These are phyloP conservation scores for Ameiurus melas DNA, from an alignment of 2,113 vertebrate genomes.

Conservation along the genomic window DNA sequence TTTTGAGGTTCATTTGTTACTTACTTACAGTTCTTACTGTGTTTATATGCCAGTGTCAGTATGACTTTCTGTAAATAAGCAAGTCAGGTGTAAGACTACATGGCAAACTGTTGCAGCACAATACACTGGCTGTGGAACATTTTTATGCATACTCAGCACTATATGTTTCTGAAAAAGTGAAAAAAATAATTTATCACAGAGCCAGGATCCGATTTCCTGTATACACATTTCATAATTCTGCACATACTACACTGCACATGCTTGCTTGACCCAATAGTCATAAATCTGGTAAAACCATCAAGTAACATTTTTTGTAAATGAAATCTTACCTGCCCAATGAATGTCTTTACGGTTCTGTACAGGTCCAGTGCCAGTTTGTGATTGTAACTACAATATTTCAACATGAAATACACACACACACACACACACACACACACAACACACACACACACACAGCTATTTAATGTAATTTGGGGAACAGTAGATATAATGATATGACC, in stretches of 20 bases:
- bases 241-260: neutral
- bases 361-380: neutral
- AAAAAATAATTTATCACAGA: slow-evolving; percentile 1
- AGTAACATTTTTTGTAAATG: neutral
- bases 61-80: slow-evolving; percentile 2
- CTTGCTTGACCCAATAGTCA: neutral
- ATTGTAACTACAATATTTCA: too few species aligned
- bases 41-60: neutral
- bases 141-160: neutral
- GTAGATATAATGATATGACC: too few species aligned
- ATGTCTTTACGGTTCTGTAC: neutral
- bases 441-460: too few species aligned
- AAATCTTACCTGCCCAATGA: neutral
- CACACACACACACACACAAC: too few species aligned
- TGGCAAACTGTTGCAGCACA: slow-evolving; percentile 3
- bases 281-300: neutral
- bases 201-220: neutral
- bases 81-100: neutral
- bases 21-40: slow-evolving; percentile 7
- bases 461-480: too few species aligned
- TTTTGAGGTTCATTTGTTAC: neutral
- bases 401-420: too few species aligned
- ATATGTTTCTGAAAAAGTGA: neutral
- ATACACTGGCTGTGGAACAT: neutral
- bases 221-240: neutral